Conservation (phyloP, 2,888 invertebrate species). For the Trachelus troglodyta region DNA sequence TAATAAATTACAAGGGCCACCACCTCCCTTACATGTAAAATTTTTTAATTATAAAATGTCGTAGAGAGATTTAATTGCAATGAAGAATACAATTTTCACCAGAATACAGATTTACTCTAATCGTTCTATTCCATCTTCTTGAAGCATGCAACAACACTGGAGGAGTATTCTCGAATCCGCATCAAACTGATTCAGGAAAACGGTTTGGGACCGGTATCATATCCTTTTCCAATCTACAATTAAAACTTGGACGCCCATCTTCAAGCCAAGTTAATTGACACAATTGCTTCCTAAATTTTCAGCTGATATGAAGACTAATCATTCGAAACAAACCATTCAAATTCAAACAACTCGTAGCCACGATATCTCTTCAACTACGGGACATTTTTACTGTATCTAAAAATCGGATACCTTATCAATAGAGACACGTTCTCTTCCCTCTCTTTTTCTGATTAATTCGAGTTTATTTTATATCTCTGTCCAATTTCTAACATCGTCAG, state of each 20-base stretch:
- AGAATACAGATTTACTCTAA: background rate
- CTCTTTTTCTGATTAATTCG: background rate
- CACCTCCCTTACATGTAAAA: background rate
- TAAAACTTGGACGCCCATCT: background rate
- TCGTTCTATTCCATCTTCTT: background rate
- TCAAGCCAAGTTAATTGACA: background rate
- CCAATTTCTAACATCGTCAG: background rate
- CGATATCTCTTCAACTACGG: background rate
- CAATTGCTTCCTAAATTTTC: background rate
- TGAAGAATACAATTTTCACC: background rate
- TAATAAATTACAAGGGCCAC: constrained; percentile 13
- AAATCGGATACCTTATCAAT: background rate
- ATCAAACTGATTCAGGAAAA: no score
- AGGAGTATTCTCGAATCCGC: no score
- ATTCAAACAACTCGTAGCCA: background rate
- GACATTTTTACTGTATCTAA: background rate
- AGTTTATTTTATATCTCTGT: background rate
- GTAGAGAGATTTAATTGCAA: background rate
- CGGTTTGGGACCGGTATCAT: background rate
- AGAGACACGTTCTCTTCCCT: background rate
- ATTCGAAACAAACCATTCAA: background rate
- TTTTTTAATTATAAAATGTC: background rate
- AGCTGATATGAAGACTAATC: background rate
- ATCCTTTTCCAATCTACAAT: background rate
- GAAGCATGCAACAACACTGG: background rate